phyloP scores from a whole-genome alignment of 2,797 vertebrate species.

The Mus caroli region DNA sequence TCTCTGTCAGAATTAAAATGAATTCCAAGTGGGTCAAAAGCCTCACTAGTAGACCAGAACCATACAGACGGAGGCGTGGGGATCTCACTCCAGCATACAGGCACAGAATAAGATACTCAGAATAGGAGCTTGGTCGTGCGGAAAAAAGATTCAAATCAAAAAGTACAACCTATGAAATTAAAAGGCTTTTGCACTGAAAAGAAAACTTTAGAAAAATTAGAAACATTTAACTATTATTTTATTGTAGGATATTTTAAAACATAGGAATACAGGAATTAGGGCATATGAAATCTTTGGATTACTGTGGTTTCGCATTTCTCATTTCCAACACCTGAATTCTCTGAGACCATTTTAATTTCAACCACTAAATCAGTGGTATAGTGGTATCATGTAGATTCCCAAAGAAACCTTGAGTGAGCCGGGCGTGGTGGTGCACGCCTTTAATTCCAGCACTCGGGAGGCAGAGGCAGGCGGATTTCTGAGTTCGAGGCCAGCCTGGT shows the following conservation, averaged over 20 bases:
- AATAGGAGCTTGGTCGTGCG: neutral
- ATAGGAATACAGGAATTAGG: neutral
- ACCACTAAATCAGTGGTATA: conserved; percentile 92
- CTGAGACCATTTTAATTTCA: neutral
- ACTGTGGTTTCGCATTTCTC: neutral
- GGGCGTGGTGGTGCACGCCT: no score
- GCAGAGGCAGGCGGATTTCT: no score
- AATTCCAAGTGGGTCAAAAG: neutral
- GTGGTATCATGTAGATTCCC: conserved; percentile 99
- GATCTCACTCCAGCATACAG: no score
- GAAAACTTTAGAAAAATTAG: neutral
- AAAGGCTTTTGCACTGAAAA: neutral
- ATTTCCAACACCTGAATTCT: neutral
- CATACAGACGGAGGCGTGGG: neutral
- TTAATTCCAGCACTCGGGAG: no score
- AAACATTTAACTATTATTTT: neutral
- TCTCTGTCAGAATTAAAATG: neutral
- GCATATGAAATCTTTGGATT: neutral
- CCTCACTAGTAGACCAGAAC: neutral
- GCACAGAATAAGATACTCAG: neutral
- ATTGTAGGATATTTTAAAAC: neutral
- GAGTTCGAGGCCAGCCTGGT: no score
- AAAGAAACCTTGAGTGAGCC: conserved; percentile 77
- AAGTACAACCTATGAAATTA: neutral
- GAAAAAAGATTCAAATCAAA: neutral